Percentiles rank a stretch among this genome's conserved stretches.
Conservation (phyloP, 2,113 vertebrate species). For the Heterotilapia buettikoferi region DNA sequence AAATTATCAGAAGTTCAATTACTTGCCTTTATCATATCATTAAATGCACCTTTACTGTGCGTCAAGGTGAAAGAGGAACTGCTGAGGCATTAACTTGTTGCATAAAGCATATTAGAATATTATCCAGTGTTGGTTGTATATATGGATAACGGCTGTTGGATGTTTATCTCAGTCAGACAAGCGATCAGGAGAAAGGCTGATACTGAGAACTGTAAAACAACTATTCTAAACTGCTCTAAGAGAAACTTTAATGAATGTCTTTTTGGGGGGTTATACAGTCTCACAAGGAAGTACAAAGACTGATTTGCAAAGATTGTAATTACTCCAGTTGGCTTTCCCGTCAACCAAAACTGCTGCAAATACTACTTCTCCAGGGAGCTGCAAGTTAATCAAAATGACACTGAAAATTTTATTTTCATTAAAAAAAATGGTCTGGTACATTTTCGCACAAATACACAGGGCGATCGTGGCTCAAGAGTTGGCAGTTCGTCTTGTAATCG, state of each 20-base stretch:
- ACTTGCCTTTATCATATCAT: not conserved
- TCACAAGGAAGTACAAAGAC: not conserved
- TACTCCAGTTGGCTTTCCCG: not conserved
- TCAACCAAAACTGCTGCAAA: not conserved
- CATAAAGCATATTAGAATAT: conserved; percentile 3
- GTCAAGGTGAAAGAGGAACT: not conserved
- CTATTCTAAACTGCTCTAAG: not conserved
- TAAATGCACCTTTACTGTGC: not conserved
- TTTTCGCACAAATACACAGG: not conserved
- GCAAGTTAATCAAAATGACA: not conserved
- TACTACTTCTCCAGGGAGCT: not conserved
- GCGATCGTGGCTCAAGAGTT: not conserved
- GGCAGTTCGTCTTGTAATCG: not conserved
- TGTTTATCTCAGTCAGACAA: conserved; percentile 28
- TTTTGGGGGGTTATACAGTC: not conserved
- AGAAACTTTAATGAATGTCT: not conserved
- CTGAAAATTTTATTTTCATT: not conserved
- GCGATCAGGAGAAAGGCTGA: conserved; percentile 14
- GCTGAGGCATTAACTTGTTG: not conserved
- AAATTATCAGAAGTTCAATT: not conserved
- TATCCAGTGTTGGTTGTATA: not conserved
- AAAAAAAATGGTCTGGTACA: not conserved
- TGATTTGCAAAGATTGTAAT: not conserved
- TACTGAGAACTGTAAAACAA: conserved; percentile 10
- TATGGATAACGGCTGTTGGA: not conserved